Conservation (phyloP, 2,797 vertebrate species). For the Semotilus atromaculatus region DNA sequence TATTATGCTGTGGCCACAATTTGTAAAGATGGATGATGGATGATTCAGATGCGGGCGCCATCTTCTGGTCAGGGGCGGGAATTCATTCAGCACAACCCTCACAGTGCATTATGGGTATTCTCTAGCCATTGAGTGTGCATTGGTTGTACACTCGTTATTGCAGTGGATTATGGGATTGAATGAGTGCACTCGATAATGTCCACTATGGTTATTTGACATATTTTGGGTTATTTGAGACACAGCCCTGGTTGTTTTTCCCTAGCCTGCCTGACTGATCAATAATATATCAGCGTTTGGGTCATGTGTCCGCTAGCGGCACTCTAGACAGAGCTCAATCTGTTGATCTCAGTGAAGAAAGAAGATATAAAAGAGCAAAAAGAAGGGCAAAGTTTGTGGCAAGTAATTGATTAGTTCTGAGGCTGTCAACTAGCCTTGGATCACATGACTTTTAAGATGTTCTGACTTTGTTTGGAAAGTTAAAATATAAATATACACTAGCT, state of each 20-base stretch:
- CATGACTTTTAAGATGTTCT: neutral
- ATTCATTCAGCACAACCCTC: too few species aligned
- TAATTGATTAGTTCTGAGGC: neutral
- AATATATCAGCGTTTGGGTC: conserved; percentile 9
- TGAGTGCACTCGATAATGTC: too few species aligned
- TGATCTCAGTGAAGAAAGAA: neutral
- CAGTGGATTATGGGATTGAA: too few species aligned
- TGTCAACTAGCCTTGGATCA: neutral
- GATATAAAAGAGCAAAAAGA: neutral
- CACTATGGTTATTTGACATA: too few species aligned
- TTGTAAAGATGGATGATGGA: too few species aligned
- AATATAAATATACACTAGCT: neutral
- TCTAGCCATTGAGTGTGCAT: too few species aligned
- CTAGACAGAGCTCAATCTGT: neutral
- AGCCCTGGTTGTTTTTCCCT: neutral
- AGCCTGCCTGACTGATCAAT: neutral
- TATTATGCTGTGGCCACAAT: too few species aligned
- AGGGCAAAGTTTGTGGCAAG: neutral
- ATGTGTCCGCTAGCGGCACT: neutral
- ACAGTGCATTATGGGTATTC: too few species aligned
- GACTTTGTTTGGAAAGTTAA: neutral
- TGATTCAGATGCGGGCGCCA: too few species aligned
- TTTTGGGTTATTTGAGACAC: too few species aligned
- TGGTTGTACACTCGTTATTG: too few species aligned
- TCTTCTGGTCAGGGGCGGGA: too few species aligned